Percentiles rank a stretch among this genome's conserved stretches.
These are phyloP conservation scores for Bubalus kerabau DNA, from an alignment of 2,113 vertebrate genomes.

Conservation along the genomic window DNA sequence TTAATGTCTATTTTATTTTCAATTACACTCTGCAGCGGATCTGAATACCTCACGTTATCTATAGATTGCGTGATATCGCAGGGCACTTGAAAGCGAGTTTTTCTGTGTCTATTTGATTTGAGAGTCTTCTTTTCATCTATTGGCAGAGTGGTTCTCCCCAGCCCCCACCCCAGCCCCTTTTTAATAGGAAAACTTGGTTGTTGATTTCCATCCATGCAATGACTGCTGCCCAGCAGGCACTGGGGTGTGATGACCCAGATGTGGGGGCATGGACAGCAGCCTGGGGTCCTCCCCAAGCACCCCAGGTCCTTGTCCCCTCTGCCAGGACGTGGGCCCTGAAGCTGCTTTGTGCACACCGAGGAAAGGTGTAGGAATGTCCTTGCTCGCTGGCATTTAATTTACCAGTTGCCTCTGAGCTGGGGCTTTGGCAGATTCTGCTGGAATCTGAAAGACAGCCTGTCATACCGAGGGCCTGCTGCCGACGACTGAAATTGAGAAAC, in stretches of 20 bases:
- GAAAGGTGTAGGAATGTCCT: conserved; percentile 82
- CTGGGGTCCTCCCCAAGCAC: conserved; percentile 31
- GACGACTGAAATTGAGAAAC: conserved; percentile 85
- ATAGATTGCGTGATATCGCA: conserved; percentile 32
- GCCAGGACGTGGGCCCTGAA: conserved; percentile 63
- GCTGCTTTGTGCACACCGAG: conserved; percentile 70
- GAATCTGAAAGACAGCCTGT: conserved; percentile 88
- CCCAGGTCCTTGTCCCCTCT: conserved; percentile 49
- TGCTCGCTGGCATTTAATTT: conserved; percentile 84
- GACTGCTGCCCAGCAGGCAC: conserved; percentile 33
- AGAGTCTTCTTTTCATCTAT: conserved; percentile 54
- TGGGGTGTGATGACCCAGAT: conserved; percentile 12
- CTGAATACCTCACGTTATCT: conserved; percentile 62
- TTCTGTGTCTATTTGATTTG: conserved; percentile 43
- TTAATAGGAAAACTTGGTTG: conserved; percentile 59
- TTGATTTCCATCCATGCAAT: conserved; percentile 49
- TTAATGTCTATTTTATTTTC: conserved; percentile 73
- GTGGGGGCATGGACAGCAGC: conserved; percentile 4
- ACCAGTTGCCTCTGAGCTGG: conserved; percentile 83
- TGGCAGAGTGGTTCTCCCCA: neutral
- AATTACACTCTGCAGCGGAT: conserved; percentile 62
- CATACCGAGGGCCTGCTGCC: conserved; percentile 84
- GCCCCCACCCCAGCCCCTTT: neutral
- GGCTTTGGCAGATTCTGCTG: conserved; percentile 84
- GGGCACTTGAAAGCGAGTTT: conserved; percentile 68